Evolutionary conservation across 2,113 vertebrate genomes (phyloP).

Genomic region (Okapia johnstoni): DNA sequence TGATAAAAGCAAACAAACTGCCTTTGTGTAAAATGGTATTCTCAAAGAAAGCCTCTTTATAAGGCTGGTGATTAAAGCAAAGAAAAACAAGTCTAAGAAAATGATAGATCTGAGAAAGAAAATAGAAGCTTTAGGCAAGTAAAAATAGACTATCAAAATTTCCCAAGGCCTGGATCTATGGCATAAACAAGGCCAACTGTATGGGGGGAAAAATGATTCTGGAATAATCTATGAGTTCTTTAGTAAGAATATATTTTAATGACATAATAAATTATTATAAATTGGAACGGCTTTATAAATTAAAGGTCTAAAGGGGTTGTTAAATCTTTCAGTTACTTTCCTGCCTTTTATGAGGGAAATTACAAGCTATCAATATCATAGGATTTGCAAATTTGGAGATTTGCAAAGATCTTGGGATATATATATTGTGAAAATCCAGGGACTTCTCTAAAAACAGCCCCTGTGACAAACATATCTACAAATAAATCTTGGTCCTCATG

Average conservation of each 20-base stretch:
- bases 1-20: not conserved
- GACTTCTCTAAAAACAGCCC: not conserved
- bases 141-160: not conserved
- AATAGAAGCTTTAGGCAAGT: not conserved
- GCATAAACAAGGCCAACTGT: not conserved
- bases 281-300: not conserved
- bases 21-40: not conserved
- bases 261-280: not conserved
- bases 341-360: not conserved
- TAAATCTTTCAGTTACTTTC: not conserved
- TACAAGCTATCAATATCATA: not conserved
- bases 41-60: not conserved
- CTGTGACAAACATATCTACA: not conserved
- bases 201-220: not conserved
- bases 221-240: not conserved
- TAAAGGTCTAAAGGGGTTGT: not conserved
- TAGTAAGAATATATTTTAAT: not conserved
- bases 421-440: not conserved
- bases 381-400: not conserved
- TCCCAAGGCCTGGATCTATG: not conserved
- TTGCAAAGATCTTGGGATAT: not conserved
- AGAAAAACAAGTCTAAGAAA: slow-evolving; percentile 5
- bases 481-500: not conserved
- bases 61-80: not conserved
- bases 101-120: not conserved